Conservation (phyloP, 2,797 vertebrate species). For the Anguilla anguilla region DNA sequence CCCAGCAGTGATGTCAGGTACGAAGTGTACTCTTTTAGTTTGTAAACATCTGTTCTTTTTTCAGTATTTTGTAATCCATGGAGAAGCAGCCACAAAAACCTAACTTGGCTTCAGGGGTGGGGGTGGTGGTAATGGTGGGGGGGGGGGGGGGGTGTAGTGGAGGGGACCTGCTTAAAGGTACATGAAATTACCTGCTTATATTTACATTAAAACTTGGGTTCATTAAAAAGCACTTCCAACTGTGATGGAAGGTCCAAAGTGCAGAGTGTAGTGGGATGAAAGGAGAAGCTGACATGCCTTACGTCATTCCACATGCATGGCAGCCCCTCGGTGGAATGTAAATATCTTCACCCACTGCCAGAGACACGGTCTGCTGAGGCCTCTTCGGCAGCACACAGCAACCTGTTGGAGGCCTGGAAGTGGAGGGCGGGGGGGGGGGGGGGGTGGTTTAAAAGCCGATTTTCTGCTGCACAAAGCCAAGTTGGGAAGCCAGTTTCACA, state of each 20-base stretch:
- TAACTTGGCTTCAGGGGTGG: neutral
- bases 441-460: neutral
- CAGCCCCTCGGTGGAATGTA: neutral
- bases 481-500: neutral
- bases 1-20: neutral
- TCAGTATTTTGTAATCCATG: neutral
- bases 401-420: neutral
- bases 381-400: neutral
- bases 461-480: neutral
- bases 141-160: neutral
- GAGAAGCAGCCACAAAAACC: neutral
- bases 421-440: too few relatives aligned
- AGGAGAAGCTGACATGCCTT: constrained; percentile 9
- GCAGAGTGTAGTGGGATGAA: neutral
- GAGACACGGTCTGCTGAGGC: neutral
- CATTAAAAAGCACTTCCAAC: neutral
- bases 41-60: constrained; percentile 5
- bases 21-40: neutral
- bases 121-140: neutral
- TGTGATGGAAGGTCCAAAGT: neutral
- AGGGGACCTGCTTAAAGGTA: neutral
- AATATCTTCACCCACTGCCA: neutral
- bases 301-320: constrained; percentile 11
- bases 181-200: neutral
- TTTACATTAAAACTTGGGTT: neutral